phyloP scores from a whole-genome alignment of 2,113 vertebrate species.

The Tor tambroides region DNA sequence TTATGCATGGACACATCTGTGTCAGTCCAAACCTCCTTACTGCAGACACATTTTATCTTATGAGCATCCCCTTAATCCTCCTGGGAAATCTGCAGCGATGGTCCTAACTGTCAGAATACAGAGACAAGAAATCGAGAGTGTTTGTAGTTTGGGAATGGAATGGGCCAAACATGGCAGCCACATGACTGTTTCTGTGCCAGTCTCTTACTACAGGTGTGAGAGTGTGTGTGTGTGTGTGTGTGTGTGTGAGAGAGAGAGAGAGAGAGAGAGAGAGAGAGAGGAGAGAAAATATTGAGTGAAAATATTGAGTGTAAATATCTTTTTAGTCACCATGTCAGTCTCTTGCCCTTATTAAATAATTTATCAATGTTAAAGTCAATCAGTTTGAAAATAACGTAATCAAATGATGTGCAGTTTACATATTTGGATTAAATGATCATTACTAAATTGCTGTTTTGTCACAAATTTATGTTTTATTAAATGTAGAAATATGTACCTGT shows the following conservation, averaged over 20 bases:
- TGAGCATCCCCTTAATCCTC: conserved; percentile 66
- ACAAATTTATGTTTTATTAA: no score
- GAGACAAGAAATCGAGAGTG: neutral
- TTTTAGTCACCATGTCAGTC: neutral
- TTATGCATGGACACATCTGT: conserved; percentile 57
- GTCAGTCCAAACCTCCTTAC: conserved; percentile 60
- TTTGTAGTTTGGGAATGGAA: neutral
- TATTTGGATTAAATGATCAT: no score
- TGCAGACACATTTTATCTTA: conserved; percentile 73
- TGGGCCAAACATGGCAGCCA: neutral
- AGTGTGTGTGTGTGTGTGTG: conserved; percentile 12
- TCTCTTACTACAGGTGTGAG: neutral
- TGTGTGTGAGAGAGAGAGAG: neutral
- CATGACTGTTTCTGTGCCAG: neutral
- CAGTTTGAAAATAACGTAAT: neutral
- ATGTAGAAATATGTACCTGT: no score
- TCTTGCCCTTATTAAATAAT: neutral
- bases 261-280: no score
- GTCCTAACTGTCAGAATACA: conserved; percentile 67
- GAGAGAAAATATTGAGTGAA: no score
- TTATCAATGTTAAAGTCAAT: neutral
- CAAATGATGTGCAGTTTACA: neutral
- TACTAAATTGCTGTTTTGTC: no score
- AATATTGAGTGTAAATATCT: neutral
- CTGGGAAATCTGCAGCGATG: conserved; percentile 74